Conservation (phyloP, 2,888 invertebrate species). For the Acronicta aceris region DNA sequence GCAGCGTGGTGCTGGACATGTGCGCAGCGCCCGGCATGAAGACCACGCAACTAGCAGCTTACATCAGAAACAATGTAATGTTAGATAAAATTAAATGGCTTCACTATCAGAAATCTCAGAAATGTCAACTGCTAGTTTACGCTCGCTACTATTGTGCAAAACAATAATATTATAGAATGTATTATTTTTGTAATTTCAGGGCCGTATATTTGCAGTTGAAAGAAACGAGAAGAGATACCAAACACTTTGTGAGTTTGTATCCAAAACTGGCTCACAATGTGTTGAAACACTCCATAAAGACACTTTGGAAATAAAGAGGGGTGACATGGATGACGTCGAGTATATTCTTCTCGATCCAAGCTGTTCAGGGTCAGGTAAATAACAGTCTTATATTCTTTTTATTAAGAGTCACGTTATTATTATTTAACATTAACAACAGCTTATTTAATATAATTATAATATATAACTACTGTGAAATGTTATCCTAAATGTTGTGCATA, state of each 20-base stretch:
- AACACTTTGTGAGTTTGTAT: slow-evolving; percentile 91
- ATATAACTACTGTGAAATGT: too few relatives aligned
- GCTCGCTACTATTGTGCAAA: too few relatives aligned
- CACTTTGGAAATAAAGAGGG: slow-evolving; percentile 90
- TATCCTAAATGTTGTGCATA: too few relatives aligned
- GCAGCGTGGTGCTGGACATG: slow-evolving; percentile 95
- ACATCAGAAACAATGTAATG: slow-evolving; percentile 92
- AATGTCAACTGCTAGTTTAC: too few relatives aligned
- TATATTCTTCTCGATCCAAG: slow-evolving; percentile 99
- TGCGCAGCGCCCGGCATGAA: slow-evolving; percentile 99
- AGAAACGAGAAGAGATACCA: slow-evolving; percentile 91
- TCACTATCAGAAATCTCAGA: too few relatives aligned
- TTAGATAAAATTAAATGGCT: too few relatives aligned
- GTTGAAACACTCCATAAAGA: slow-evolving; percentile 92
- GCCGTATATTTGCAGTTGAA: slow-evolving; percentile 95
- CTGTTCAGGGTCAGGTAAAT: slow-evolving; percentile 97
- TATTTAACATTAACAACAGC: too few relatives aligned
- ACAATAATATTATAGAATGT: too few relatives aligned
- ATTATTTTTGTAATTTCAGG: slow-evolving; percentile 79
- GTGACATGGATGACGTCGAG: slow-evolving; percentile 92
- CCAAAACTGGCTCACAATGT: slow-evolving; percentile 91
- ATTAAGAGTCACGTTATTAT: too few relatives aligned
- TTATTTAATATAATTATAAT: too few relatives aligned
- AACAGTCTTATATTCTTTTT: not conserved
- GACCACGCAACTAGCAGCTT: slow-evolving; percentile 96